Evolutionary conservation across 2,113 vertebrate genomes (phyloP).

Genomic region (Stegastes partitus): DNA sequence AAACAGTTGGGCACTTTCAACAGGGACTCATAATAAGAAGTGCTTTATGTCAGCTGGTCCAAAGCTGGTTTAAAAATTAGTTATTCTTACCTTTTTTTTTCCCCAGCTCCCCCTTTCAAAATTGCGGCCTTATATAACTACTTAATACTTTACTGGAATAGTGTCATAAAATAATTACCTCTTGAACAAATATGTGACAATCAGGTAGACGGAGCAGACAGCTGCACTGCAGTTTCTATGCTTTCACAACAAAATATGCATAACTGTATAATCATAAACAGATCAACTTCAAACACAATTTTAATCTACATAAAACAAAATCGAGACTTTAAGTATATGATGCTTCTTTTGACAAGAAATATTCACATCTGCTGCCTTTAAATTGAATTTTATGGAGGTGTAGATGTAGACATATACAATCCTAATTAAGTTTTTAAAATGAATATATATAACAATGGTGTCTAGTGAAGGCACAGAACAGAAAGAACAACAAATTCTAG

Average conservation of each 20-base stretch:
- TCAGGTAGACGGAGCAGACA: background rate
- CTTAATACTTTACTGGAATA: constrained; percentile 18
- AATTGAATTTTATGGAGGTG: too few species aligned
- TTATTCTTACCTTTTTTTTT: constrained; percentile 25
- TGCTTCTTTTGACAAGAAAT: too few species aligned
- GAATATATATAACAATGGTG: too few species aligned
- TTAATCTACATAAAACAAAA: background rate
- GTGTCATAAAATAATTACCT: constrained; percentile 22
- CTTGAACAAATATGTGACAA: constrained; percentile 21
- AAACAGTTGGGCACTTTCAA: constrained; percentile 49
- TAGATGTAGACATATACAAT: too few species aligned
- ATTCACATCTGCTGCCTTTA: too few species aligned
- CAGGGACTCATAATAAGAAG: constrained; percentile 46
- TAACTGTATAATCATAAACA: background rate
- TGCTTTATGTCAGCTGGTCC: constrained; percentile 48
- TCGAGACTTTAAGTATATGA: background rate
- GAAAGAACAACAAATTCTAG: too few species aligned
- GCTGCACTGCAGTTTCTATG: background rate
- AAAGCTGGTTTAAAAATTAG: constrained; percentile 52
- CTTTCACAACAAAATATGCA: background rate
- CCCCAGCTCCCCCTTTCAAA: background rate
- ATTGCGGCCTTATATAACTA: constrained; percentile 8
- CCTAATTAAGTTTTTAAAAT: too few species aligned
- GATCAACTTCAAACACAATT: background rate
- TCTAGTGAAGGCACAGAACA: too few species aligned